Conservation (phyloP, 1,140 invertebrate genomes). For the Drosophila serrata region DNA sequence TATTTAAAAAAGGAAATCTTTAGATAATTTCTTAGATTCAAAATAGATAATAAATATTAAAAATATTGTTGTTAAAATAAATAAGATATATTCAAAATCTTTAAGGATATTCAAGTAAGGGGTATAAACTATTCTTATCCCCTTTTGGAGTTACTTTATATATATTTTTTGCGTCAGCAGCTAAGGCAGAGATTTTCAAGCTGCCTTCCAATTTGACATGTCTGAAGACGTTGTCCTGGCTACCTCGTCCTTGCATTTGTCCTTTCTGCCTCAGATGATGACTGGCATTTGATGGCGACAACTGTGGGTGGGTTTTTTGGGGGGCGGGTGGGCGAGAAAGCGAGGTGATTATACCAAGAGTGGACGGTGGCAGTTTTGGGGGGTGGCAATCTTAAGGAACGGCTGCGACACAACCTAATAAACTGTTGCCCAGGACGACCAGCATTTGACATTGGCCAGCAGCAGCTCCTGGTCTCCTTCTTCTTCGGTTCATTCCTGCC, state of each 20-base stretch:
- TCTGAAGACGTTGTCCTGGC: conserved; percentile 60
- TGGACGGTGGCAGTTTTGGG: neutral
- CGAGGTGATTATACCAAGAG: conserved; percentile 2
- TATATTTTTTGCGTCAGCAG: neutral
- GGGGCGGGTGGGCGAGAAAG: neutral
- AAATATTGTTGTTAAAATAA: neutral
- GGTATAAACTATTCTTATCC: neutral
- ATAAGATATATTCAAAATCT: neutral
- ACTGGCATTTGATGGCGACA: conserved; percentile 54
- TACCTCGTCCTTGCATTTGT: conserved; percentile 35
- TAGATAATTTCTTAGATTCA: neutral
- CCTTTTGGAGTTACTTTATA: neutral
- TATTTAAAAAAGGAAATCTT: neutral
- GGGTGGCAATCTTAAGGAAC: conserved; percentile 70
- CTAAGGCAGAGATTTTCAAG: conserved; percentile 5
- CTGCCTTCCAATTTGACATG: conserved; percentile 41
- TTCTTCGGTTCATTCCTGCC: conserved; percentile 1
- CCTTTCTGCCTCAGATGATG: conserved; percentile 53
- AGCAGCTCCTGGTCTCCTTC: neutral
- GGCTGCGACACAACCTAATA: conserved; percentile 81
- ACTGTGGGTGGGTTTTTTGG: conserved; percentile 5
- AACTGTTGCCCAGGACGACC: conserved; percentile 73
- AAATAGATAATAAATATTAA: neutral
- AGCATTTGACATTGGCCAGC: conserved; percentile 36
- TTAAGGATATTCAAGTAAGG: no score